Evolutionary conservation across 2,888 invertebrate species (phyloP).

Genomic region (Sinotaia quadrata): DNA sequence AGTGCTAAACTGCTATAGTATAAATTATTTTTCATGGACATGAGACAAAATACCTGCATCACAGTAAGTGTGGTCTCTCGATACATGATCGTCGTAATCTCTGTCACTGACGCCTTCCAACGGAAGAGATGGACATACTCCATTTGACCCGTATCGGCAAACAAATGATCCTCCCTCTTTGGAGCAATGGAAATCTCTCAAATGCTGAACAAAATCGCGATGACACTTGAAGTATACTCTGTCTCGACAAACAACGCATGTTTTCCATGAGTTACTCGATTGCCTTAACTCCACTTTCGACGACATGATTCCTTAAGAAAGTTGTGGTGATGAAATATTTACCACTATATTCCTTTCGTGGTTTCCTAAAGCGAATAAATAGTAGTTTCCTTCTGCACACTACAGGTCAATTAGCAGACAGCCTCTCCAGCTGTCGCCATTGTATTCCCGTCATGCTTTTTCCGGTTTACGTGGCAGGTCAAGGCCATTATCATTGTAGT

Average conservation of each 20-base stretch:
- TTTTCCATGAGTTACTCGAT: slow-evolving; percentile 48
- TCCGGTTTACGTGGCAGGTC: slow-evolving; percentile 32
- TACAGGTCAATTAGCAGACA: slow-evolving; percentile 25
- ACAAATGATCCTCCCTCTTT: slow-evolving; percentile 89
- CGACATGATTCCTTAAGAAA: slow-evolving; percentile 1
- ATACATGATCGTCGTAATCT: slow-evolving; percentile 89
- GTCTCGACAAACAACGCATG: slow-evolving; percentile 57
- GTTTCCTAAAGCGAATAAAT: neutral
- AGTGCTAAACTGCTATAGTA: too few relatives aligned
- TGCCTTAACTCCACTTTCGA: slow-evolving; percentile 8
- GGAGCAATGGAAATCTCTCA: slow-evolving; percentile 85
- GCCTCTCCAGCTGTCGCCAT: slow-evolving; percentile 28
- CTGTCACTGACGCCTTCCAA: slow-evolving; percentile 89
- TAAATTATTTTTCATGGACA: too few relatives aligned
- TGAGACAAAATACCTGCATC: too few relatives aligned
- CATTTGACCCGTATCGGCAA: slow-evolving; percentile 90
- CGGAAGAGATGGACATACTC: slow-evolving; percentile 88
- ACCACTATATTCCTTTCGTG: neutral
- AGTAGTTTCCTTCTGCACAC: neutral
- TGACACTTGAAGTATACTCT: slow-evolving; percentile 62
- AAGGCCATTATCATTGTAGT: too few relatives aligned
- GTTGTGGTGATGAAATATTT: neutral
- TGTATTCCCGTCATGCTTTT: slow-evolving; percentile 14
- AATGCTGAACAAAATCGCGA: slow-evolving; percentile 78
- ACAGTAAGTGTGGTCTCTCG: slow-evolving; percentile 76